Base-by-base conservation (phyloP, 2,113 vertebrate genomes). In the Ictalurus punctatus region DNA sequence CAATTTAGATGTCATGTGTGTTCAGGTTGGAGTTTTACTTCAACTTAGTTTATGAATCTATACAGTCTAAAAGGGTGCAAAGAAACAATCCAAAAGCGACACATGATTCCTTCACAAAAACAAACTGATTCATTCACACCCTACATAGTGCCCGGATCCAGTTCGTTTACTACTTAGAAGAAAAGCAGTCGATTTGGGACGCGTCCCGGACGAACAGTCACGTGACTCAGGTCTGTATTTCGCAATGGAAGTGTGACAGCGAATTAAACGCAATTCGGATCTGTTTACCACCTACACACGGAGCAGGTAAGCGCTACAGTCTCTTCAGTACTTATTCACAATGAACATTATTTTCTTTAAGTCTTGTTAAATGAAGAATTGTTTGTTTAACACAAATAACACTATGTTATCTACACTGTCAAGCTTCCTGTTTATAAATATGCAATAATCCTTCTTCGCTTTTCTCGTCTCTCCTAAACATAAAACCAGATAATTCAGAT, bases 131-230 rank as follows among this genome's bases (percentile, higher is more conserved):
- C 8, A 10, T 12, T 48, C 40, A 12, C 40, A 76, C 74, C 7
- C 37, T 27, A 52, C 23, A 79, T 12, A 25, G 21, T 23, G 19
- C 10, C 71, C 8, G 0, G 52, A 78, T 52, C 23, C 23, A 14
- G 74, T 48, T 52, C 1, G 21, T 56, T 30, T 30, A 81, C 27
- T 19, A 30, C 27, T 56, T 27, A 16, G n/a, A 17, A n/a, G 34
- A 54, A 27, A 17, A 12, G 2, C 76, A 69, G 30, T 84, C 69
- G 84, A 71, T 76, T 85, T 85, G 21, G n/a, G 54, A 86, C 78
- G 58, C 52, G 6, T 21, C 85, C 73, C 54, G 14, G 12, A 48
- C 12, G 8, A 13, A 1, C 4, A 19, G 56, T 89, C 88, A 91
- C 63, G 90, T 91, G 87, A 85, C 61, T 25, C 8, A 0, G 19